Evolutionary conservation across 2,888 invertebrate species (phyloP).

Genomic region (Lithosia quadra): DNA sequence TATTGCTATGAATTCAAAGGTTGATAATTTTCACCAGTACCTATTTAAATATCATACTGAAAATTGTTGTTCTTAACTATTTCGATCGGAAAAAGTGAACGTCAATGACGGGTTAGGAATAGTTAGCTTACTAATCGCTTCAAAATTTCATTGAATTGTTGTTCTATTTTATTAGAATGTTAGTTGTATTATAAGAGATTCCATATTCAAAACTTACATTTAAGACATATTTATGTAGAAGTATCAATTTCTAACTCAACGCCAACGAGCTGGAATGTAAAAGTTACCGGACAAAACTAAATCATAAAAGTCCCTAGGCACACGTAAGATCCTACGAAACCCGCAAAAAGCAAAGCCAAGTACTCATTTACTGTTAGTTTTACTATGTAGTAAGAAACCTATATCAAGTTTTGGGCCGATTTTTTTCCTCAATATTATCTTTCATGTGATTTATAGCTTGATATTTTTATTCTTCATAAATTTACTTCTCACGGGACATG

Average conservation of each 20-base stretch:
- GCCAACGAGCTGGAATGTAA: neutral
- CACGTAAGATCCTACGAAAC: neutral
- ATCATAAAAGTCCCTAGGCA: constrained; percentile 4
- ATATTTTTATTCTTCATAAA: no score
- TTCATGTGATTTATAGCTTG: neutral
- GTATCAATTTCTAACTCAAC: neutral
- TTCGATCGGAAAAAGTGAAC: no score
- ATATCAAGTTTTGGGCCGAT: neutral
- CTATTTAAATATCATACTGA: no score
- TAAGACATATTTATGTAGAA: neutral
- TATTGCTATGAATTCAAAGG: no score
- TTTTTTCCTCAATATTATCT: neutral
- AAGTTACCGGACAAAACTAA: neutral
- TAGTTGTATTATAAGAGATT: no score
- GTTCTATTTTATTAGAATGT: no score
- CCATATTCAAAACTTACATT: neutral
- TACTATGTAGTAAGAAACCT: neutral
- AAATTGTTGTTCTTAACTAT: no score
- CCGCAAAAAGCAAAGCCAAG: neutral
- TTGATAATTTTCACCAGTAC: no score
- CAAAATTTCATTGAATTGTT: no score
- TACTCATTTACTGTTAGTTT: neutral
- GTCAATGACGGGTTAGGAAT: no score
- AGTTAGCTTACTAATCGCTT: no score
- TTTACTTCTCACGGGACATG: no score